These are phyloP conservation scores for Pitta sordida DNA, from an alignment of 2,113 vertebrate species.

Conservation along the genomic window DNA sequence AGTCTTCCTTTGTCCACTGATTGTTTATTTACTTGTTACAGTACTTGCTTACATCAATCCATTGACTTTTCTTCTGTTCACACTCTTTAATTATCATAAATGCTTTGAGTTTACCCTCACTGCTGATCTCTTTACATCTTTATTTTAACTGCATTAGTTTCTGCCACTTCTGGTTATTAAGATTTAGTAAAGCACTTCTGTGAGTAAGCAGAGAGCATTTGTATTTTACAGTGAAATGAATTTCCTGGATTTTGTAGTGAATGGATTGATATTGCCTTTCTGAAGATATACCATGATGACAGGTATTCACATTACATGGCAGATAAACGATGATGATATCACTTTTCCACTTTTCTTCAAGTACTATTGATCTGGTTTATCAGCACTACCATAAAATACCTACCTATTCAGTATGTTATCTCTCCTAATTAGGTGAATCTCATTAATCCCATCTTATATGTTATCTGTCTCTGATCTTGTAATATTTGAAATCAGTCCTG, in stretches of 20 bases:
- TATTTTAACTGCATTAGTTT: not conserved
- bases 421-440: constrained; percentile 8
- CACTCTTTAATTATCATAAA: not conserved
- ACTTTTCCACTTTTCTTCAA: constrained; percentile 50
- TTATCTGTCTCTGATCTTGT: constrained; percentile 39
- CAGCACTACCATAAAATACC: constrained; percentile 30
- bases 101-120: not conserved
- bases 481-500: not conserved
- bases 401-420: constrained; percentile 29
- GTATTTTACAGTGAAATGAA: not conserved
- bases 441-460: constrained; percentile 17
- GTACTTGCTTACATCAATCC: not conserved
- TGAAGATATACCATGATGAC: constrained; percentile 15
- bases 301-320: constrained; percentile 30
- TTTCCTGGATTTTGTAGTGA: constrained; percentile 1
- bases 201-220: constrained; percentile 4
- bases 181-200: constrained; percentile 18
- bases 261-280: not conserved
- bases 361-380: constrained; percentile 52
- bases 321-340: constrained; percentile 20
- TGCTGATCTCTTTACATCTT: not conserved
- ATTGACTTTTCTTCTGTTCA: not conserved
- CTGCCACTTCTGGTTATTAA: constrained; percentile 17
- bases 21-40: constrained; percentile 6
- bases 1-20: not conserved